These are phyloP conservation scores for Agrypnia vestita DNA, from an alignment of 1,140 invertebrate species.

Conservation along the genomic window DNA sequence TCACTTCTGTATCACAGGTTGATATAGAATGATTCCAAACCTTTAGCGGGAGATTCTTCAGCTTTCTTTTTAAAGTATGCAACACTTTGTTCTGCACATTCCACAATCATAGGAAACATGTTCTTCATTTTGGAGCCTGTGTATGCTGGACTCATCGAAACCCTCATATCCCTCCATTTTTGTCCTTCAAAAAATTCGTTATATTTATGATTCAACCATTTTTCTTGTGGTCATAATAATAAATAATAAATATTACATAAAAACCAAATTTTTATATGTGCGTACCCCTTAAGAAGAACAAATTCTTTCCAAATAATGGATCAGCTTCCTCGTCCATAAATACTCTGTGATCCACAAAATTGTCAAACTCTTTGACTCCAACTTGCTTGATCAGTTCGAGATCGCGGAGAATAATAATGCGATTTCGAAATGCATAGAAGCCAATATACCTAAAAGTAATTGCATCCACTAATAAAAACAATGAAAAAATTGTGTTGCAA, in stretches of 20 bases:
- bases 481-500: not conserved
- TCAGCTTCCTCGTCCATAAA: slow-evolving; percentile 67
- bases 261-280: not conserved
- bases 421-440: slow-evolving; percentile 69
- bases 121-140: slow-evolving; percentile 72
- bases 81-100: slow-evolving; percentile 63
- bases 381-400: slow-evolving; percentile 74
- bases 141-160: slow-evolving; percentile 71
- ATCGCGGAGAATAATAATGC: slow-evolving; percentile 72
- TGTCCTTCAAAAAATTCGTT: slow-evolving; percentile 60
- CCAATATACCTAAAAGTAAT: slow-evolving; percentile 67
- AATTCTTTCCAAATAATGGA: slow-evolving; percentile 69
- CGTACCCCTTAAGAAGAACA: slow-evolving; percentile 67
- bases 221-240: no score
- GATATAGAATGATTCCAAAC: slow-evolving; percentile 21
- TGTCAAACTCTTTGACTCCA: slow-evolving; percentile 75
- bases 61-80: slow-evolving; percentile 53
- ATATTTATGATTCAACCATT: no score
- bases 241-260: not conserved
- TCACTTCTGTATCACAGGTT: no score
- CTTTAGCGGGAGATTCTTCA: slow-evolving; percentile 51
- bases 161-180: slow-evolving; percentile 72
- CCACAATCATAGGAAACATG: slow-evolving; percentile 67
- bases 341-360: slow-evolving; percentile 72
- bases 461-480: not conserved